These are phyloP conservation scores for Agapostemon virescens DNA, from an alignment of 2,888 invertebrate genomes.

Conservation along the genomic window DNA sequence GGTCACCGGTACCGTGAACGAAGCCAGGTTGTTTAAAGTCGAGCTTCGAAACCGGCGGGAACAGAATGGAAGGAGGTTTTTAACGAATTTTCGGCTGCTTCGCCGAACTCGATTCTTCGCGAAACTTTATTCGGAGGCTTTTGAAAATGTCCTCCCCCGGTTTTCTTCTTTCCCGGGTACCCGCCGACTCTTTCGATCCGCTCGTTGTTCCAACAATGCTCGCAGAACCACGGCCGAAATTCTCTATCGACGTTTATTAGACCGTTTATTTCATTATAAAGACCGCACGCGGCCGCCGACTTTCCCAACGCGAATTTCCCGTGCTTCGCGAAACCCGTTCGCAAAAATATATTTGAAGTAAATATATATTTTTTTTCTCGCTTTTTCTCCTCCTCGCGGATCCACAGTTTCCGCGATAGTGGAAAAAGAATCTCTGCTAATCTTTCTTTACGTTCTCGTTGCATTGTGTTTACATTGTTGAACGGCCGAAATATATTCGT, in stretches of 20 bases:
- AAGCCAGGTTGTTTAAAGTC: constrained; percentile 42
- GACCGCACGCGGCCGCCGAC: not conserved
- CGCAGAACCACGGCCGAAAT: not conserved
- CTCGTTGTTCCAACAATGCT: not conserved
- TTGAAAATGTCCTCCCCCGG: not conserved
- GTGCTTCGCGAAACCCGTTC: not conserved
- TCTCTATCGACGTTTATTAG: not conserved
- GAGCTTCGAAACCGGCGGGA: constrained; percentile 18
- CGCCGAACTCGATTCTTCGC: not conserved
- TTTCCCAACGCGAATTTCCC: not conserved
- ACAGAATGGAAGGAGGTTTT: constrained; percentile 9
- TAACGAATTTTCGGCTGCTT: constrained; percentile 7
- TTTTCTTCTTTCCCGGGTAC: not conserved
- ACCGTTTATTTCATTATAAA: not conserved
- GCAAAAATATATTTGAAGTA: not conserved
- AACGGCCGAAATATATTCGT: not conserved
- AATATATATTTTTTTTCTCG: too few relatives aligned
- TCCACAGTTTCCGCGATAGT: not conserved
- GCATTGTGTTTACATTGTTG: not conserved
- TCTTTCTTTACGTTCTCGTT: constrained; percentile 1
- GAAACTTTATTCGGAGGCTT: not conserved
- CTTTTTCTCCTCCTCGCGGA: not conserved
- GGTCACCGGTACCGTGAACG: constrained; percentile 36
- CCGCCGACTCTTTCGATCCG: not conserved
- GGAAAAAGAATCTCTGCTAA: constrained; percentile 10